Evolutionary conservation across 2,888 invertebrate genomes (phyloP), one percentile per base, ranked within the genome.

Genomic region (Noctua fimbriata): DNA sequence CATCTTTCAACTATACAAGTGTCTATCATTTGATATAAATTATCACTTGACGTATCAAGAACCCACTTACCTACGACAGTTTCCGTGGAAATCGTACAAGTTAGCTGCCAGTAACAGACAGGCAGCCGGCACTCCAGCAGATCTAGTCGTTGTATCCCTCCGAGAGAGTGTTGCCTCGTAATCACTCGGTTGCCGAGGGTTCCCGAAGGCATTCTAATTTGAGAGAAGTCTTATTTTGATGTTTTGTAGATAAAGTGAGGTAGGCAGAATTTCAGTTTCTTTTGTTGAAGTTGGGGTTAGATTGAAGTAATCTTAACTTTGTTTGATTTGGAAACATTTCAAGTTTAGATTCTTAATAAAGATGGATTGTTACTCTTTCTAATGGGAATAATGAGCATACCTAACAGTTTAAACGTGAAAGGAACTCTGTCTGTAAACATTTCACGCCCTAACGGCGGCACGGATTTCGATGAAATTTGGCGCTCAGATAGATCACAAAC

Each of bases 141-240:
- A 44, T 55, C 65, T 44, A 69, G 73, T 72, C 44, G 36, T 41
- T 84, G 58, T 80, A 76, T 81, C 73, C 81, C 87, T 28, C 28
- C 18, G 84, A 65, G 85, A 58, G 73, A 4, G 41, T 71, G 73
- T 65, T 71, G 24, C 32, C 65, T 84, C 73, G 85, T 74, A 72
- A 85, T 80, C 73, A 79, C 67, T 79, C 72, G 79, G 73, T 10
- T 18, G 55, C 72, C 63, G 72, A 66, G 36, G 10, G 12, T 21
- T 58, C 74, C 72, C 80, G n/a, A 52, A 44, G 75, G 72, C 12
- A 5, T 55, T 66, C 28, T 86, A 78, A 84, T 83, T 84, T 55
- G 55, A 84, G n/a, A 82, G 66, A 52, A 73, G 36, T 86, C 41
- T 86, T 77, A 83, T 86, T 82, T 76, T 70, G 28, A 75, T 49